These are phyloP conservation scores for Drosophila baimaii DNA, from an alignment of 1,140 invertebrate genomes.

Conservation along the genomic window DNA sequence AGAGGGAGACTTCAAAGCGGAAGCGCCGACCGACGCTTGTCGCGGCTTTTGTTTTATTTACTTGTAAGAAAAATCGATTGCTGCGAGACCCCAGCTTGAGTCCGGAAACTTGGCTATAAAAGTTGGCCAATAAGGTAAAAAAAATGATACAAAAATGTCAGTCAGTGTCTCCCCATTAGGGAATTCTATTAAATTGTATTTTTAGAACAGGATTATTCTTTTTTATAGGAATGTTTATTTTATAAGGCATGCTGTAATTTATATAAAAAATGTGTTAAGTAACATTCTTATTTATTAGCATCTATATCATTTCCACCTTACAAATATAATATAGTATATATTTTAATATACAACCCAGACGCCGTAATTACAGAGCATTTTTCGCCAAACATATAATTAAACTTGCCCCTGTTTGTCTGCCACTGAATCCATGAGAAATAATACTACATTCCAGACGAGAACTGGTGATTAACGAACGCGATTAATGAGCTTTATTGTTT, in stretches of 20 bases:
- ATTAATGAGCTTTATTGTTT: conserved; percentile 34
- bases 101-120: not conserved
- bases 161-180: not conserved
- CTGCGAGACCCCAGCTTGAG: not conserved
- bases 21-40: conserved; percentile 16
- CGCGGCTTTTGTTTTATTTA: conserved; percentile 29
- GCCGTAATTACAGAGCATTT: conserved; percentile 14
- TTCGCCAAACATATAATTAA: conserved; percentile 41
- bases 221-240: too few species aligned
- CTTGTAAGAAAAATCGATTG: conserved; percentile 41
- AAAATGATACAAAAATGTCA: not conserved
- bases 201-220: not conserved
- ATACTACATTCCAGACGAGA: conserved; percentile 38
- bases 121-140: not conserved
- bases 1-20: conserved; percentile 43
- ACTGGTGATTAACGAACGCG: conserved; percentile 22
- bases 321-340: not conserved
- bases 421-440: conserved; percentile 30
- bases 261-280: too few species aligned
- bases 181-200: not conserved
- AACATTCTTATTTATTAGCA: too few species aligned
- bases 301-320: not conserved
- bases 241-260: too few species aligned
- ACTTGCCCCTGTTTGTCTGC: conserved; percentile 12
- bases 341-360: conserved; percentile 17